Percentiles rank a stretch among this genome's conserved stretches.
phyloP scores from a whole-genome alignment of 2,797 vertebrate genomes.

The Fratercula arctica region DNA sequence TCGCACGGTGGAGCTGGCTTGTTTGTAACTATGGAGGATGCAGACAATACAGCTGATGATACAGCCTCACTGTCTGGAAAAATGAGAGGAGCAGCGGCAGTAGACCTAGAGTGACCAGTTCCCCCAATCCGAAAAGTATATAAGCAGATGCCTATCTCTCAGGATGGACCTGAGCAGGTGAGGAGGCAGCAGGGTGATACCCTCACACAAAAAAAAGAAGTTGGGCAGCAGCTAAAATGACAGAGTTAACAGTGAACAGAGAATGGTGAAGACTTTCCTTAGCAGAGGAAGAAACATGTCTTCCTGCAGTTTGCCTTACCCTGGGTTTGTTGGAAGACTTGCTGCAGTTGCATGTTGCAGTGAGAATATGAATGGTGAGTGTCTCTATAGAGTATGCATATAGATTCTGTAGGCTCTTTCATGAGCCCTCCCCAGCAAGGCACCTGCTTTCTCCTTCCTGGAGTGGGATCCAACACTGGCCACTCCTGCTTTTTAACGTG shows the following conservation, averaged over 20 bases:
- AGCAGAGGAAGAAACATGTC: not conserved
- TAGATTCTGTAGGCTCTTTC: not conserved
- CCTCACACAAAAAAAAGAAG: not conserved
- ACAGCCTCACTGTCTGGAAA: not conserved
- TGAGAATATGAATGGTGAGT: not conserved
- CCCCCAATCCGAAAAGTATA: not conserved
- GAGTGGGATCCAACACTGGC: not conserved
- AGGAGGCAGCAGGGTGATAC: not conserved
- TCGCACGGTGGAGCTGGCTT: not conserved
- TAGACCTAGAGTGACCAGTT: not conserved
- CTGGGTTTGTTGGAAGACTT: not conserved
- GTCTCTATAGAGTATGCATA: not conserved
- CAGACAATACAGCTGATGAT: not conserved
- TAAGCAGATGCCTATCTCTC: not conserved
- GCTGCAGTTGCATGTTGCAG: rapidly evolving
- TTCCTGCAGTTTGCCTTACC: not conserved
- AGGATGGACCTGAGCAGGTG: not conserved
- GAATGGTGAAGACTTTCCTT: not conserved
- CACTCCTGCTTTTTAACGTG: not conserved
- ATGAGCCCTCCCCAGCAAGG: not conserved
- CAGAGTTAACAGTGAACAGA: not conserved
- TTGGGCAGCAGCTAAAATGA: not conserved
- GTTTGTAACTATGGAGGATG: not conserved
- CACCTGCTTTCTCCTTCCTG: not conserved
- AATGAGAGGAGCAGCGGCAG: not conserved